Percentiles rank a stretch among this genome's conserved stretches.
phyloP scores from a whole-genome alignment of 2,888 invertebrate species.

The Caenorhabditis doughertyi region DNA sequence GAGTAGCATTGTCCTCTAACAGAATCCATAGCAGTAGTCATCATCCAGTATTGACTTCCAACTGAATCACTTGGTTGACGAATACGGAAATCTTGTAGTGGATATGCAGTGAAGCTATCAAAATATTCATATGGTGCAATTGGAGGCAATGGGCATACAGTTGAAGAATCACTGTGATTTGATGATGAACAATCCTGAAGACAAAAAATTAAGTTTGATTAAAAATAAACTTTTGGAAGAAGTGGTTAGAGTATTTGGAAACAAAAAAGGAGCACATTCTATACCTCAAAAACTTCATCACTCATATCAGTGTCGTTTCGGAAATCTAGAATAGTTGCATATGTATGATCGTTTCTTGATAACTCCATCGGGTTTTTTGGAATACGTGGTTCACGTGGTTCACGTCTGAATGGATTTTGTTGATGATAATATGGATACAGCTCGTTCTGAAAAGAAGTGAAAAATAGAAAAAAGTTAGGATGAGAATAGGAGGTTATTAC shows the following conservation, averaged over 20 bases:
- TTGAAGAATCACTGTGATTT: conserved; percentile 9
- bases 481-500: conserved; percentile 32
- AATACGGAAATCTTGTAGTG: conserved; percentile 48
- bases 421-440: conserved; percentile 43
- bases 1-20: conserved; percentile 21
- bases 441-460: conserved; percentile 46
- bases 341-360: conserved; percentile 34
- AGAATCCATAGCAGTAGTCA: conserved; percentile 34
- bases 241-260: neutral
- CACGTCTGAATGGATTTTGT: conserved; percentile 10
- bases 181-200: conserved; percentile 28
- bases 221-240: neutral
- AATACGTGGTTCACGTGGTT: conserved; percentile 3
- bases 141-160: conserved; percentile 26
- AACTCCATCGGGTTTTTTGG: conserved; percentile 3
- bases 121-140: conserved; percentile 47
- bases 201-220: neutral
- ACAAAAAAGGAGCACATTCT: conserved; percentile 22
- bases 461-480: conserved; percentile 47
- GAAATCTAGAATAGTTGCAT: conserved; percentile 58
- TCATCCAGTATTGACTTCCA: conserved; percentile 46
- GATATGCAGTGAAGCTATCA: conserved; percentile 20
- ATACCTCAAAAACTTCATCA: conserved; percentile 61
- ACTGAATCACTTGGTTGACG: conserved; percentile 25
- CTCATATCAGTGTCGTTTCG: conserved; percentile 34